Conservation (phyloP, 2,113 vertebrate species). For the Speoplatyrhinus poulsoni region DNA sequence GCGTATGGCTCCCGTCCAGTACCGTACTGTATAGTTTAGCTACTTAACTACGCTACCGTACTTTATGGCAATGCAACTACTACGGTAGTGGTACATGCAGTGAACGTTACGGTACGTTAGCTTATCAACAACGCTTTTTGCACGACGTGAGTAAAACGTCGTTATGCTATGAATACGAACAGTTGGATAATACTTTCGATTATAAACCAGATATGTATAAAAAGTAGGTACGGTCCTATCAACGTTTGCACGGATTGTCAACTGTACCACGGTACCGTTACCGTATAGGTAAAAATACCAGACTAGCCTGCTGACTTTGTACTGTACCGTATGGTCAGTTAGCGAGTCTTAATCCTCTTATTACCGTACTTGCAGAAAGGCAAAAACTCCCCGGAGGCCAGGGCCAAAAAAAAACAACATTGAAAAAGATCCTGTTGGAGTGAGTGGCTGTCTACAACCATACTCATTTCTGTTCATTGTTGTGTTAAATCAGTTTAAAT, state of each 20-base stretch:
- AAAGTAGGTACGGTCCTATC: too few relatives aligned
- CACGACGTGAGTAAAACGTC: neutral
- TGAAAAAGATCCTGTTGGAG: slow-evolving; percentile 84
- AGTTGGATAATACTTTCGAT: neutral
- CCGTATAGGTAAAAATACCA: neutral
- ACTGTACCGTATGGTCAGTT: neutral
- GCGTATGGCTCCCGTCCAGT: neutral
- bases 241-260: too few relatives aligned
- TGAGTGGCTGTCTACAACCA: slow-evolving; percentile 54
- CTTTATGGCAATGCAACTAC: neutral
- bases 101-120: neutral
- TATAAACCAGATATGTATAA: too few relatives aligned
- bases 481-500: neutral
- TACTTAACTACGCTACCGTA: too few relatives aligned
- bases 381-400: slow-evolving; percentile 77
- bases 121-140: neutral
- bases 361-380: slow-evolving; percentile 58
- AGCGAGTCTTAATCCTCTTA: neutral
- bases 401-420: slow-evolving; percentile 73
- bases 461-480: neutral
- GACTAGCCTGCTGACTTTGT: neutral
- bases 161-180: neutral
- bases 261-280: too few relatives aligned
- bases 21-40: neutral
- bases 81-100: too few relatives aligned